Evolutionary conservation across 2,888 invertebrate species (phyloP).

Genomic region (Torymus auratus): DNA sequence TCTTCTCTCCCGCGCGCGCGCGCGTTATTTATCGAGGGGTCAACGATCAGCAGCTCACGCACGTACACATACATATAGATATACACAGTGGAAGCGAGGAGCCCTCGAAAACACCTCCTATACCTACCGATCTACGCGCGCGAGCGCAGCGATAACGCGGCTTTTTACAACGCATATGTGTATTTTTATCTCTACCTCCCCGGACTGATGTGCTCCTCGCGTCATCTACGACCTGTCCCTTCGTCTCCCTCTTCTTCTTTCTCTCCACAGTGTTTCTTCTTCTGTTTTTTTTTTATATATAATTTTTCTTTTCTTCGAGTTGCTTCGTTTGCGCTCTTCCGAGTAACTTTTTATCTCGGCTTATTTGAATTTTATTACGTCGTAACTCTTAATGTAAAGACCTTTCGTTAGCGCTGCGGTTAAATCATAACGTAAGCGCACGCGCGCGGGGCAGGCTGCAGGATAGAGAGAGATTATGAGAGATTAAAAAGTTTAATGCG

Average conservation of each 20-base stretch:
- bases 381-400: slow-evolving; percentile 57
- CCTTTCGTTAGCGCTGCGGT: slow-evolving; percentile 58
- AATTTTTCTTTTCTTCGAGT: slow-evolving; percentile 26
- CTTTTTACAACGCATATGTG: slow-evolving; percentile 21
- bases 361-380: slow-evolving; percentile 59
- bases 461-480: slow-evolving; percentile 44
- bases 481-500: slow-evolving; percentile 54
- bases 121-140: slow-evolving; percentile 48
- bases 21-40: slow-evolving; percentile 73
- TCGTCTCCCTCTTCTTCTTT: slow-evolving; percentile 7
- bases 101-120: slow-evolving; percentile 40
- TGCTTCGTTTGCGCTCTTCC: slow-evolving; percentile 21
- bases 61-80: background rate
- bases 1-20: slow-evolving; percentile 61
- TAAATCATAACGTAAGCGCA: slow-evolving; percentile 57
- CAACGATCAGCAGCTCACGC: slow-evolving; percentile 67
- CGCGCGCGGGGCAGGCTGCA: background rate
- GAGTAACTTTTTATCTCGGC: slow-evolving; percentile 52
- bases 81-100: slow-evolving; percentile 4
- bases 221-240: slow-evolving; percentile 39
- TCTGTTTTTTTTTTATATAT: slow-evolving; percentile 30
- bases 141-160: slow-evolving; percentile 38
- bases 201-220: slow-evolving; percentile 30
- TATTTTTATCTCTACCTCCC: slow-evolving; percentile 37
- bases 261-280: slow-evolving; percentile 21